phyloP scores from a whole-genome alignment of 1,140 invertebrate species.

The Drosophila pachea region DNA sequence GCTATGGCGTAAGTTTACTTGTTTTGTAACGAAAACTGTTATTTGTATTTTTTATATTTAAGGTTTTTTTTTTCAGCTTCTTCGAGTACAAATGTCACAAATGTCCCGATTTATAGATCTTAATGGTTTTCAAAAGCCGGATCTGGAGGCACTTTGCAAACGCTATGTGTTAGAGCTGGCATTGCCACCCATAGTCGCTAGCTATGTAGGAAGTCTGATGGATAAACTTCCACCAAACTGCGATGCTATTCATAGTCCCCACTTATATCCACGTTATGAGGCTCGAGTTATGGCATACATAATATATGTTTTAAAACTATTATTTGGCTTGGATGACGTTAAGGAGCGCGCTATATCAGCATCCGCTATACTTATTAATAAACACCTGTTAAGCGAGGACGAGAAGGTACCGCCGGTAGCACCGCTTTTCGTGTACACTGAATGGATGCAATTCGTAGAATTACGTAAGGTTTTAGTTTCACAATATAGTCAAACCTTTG shows the following conservation, averaged over 20 bases:
- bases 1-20: constrained; percentile 41
- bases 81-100: constrained; percentile 33
- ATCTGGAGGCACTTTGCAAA: constrained; percentile 79
- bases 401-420: constrained; percentile 22
- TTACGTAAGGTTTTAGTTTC: constrained; percentile 81
- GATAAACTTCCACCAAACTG: constrained; percentile 78
- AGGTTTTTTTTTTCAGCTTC: constrained; percentile 22
- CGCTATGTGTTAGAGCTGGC: constrained; percentile 81
- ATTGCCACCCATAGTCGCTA: constrained; percentile 79
- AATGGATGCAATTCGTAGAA: constrained; percentile 83
- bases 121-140: constrained; percentile 76
- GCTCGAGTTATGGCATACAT: constrained; percentile 82
- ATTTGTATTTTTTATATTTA: background rate
- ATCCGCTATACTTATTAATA: constrained; percentile 80
- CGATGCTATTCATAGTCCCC: constrained; percentile 36
- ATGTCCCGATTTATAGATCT: constrained; percentile 59
- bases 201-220: constrained; percentile 70
- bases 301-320: constrained; percentile 82
- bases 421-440: constrained; percentile 82
- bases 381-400: constrained; percentile 3
- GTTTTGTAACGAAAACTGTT: background rate
- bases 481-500: constrained; percentile 81
- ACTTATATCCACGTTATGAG: constrained; percentile 81
- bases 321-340: constrained; percentile 83
- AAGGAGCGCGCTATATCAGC: constrained; percentile 82